Evolutionary conservation across 2,113 vertebrate genomes (phyloP).

Genomic region (Hepsetus odoe): DNA sequence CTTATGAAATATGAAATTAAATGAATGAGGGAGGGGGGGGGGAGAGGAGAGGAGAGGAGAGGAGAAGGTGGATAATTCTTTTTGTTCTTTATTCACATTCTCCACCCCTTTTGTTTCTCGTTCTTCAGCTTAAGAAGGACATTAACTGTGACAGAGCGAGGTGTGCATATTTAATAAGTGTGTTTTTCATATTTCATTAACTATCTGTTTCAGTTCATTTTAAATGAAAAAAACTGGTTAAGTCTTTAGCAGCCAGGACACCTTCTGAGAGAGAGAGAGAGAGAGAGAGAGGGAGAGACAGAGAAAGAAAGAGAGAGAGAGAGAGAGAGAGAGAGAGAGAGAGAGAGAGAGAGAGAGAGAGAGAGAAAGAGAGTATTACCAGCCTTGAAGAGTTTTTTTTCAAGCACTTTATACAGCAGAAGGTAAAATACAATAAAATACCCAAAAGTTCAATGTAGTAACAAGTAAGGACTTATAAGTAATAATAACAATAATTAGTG

Average conservation of each 20-base stretch:
- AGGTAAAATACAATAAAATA: no score
- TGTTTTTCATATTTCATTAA: constrained; percentile 30
- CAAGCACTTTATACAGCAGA: no score
- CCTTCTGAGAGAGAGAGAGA: neutral
- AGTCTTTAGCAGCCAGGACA: neutral
- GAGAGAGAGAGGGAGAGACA: neutral
- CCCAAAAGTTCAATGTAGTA: no score
- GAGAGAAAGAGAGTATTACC: no score
- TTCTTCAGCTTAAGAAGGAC: constrained; percentile 25
- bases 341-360: no score
- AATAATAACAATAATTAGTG: no score
- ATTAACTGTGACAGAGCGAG: constrained; percentile 22
- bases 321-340: no score
- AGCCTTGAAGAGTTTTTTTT: no score
- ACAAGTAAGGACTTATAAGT: no score
- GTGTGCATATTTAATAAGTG: constrained; percentile 29
- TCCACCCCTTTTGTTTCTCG: neutral
- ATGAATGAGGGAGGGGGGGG: constrained; percentile 14
- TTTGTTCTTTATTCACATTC: constrained; percentile 21
- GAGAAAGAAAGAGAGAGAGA: neutral
- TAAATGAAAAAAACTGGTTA: constrained; percentile 10
- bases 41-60: neutral
- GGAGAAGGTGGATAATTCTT: neutral
- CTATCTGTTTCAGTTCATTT: constrained; percentile 7
- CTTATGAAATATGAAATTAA: constrained; percentile 72